Conservation (phyloP, 2,888 invertebrate species). For the Drepanosiphum platanoidis region DNA sequence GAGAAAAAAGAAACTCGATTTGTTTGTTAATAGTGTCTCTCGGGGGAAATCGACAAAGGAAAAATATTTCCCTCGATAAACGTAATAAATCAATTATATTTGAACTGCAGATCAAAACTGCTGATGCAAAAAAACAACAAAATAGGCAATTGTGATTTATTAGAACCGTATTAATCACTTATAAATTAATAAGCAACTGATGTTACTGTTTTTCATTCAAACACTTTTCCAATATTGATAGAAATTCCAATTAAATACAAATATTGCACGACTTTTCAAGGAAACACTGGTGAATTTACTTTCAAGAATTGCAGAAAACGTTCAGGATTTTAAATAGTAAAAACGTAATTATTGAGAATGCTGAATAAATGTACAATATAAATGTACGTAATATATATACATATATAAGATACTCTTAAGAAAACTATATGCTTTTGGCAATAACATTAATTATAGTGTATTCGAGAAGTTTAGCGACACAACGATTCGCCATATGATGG, state of each 20-base stretch:
- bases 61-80: not conserved
- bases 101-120: not conserved
- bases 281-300: too few species aligned
- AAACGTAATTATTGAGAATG: too few species aligned
- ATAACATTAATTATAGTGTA: not conserved
- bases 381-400: not conserved
- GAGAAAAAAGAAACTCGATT: not conserved
- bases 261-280: too few species aligned
- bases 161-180: too few species aligned
- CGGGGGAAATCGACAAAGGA: conserved; percentile 17
- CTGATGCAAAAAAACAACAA: not conserved
- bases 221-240: too few species aligned
- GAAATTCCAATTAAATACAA: too few species aligned
- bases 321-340: too few species aligned
- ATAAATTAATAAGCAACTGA: too few species aligned
- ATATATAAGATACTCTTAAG: not conserved
- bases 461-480: too few species aligned
- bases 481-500: conserved; percentile 4
- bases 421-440: conserved; percentile 3
- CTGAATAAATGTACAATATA: not conserved
- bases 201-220: too few species aligned
- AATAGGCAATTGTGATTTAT: not conserved
- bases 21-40: not conserved
- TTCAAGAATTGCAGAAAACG: too few species aligned
- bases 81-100: not conserved